A percentile compares a stretch with the other conserved stretches of the same genome.
These are phyloP conservation scores for Galbula dea DNA, from an alignment of 2,113 vertebrate genomes.

Conservation along the genomic window DNA sequence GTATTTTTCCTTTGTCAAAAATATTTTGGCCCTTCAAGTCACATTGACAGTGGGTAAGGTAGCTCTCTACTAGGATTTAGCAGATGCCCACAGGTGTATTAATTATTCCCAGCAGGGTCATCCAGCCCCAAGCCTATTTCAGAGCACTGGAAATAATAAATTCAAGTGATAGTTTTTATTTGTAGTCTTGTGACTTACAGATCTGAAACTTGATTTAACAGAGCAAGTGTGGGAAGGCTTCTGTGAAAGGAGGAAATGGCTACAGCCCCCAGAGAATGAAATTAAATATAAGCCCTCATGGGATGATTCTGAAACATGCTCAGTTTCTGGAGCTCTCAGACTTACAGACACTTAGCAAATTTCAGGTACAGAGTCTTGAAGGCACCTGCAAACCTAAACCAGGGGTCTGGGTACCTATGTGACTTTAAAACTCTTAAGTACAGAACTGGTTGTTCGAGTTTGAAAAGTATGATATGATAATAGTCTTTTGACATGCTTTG, in stretches of 20 bases:
- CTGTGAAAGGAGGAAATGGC: background rate
- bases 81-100: constrained; percentile 3
- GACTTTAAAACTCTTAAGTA: background rate
- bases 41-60: background rate
- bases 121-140: background rate
- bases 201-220: background rate
- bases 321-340: constrained; percentile 19
- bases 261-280: background rate
- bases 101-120: constrained; percentile 10
- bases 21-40: background rate
- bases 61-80: background rate
- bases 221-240: background rate
- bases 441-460: background rate
- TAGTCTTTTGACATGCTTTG: background rate
- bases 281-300: background rate
- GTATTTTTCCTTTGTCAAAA: constrained; percentile 8
- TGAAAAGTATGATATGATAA: background rate
- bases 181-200: background rate
- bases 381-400: background rate
- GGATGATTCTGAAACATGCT: constrained; percentile 20
- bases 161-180: constrained; percentile 9
- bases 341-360: constrained; percentile 32
- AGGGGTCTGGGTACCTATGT: background rate
- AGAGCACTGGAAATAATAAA: constrained; percentile 5
- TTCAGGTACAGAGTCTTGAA: constrained; percentile 7